phyloP scores from a whole-genome alignment of 2,797 vertebrate species.

The Poliocrania exsul region DNA sequence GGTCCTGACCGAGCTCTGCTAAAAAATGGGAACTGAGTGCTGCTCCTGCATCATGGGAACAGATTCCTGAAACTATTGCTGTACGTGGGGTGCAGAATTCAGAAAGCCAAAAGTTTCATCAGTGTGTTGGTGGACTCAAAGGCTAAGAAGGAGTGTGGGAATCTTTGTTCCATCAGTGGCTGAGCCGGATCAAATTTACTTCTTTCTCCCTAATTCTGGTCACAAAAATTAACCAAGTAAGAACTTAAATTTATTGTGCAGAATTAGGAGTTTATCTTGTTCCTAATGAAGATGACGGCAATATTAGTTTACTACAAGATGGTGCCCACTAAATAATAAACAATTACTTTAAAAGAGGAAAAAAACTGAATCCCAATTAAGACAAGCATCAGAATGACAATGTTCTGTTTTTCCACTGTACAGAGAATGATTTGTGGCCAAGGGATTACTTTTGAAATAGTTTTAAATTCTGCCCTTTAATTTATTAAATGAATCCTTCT shows the following conservation, averaged over 20 bases:
- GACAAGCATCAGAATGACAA: constrained; percentile 16
- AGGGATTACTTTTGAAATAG: constrained; percentile 54
- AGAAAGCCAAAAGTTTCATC: background rate
- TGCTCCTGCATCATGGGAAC: rapidly evolving
- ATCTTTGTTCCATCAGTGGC: background rate
- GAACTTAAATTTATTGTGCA: background rate
- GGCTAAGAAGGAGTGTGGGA: background rate
- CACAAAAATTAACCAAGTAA: background rate
- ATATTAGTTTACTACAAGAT: background rate
- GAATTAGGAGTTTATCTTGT: background rate
- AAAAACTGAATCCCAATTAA: constrained; percentile 37
- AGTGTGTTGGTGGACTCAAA: background rate
- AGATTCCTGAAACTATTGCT: background rate
- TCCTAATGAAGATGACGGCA: background rate
- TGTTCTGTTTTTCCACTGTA: constrained; percentile 53
- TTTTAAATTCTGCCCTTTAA: constrained; percentile 58
- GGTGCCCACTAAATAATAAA: constrained; percentile 1
- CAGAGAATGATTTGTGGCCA: constrained; percentile 15
- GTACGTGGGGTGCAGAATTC: rapidly evolving
- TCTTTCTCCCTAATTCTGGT: background rate
- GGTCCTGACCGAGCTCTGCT: background rate
- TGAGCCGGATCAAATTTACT: background rate
- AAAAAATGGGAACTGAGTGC: background rate
- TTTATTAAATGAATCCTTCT: constrained; percentile 52
- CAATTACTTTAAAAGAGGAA: constrained; percentile 16